Base-by-base conservation (phyloP, 2,888 invertebrate genomes). In the Clostera curtula region DNA sequence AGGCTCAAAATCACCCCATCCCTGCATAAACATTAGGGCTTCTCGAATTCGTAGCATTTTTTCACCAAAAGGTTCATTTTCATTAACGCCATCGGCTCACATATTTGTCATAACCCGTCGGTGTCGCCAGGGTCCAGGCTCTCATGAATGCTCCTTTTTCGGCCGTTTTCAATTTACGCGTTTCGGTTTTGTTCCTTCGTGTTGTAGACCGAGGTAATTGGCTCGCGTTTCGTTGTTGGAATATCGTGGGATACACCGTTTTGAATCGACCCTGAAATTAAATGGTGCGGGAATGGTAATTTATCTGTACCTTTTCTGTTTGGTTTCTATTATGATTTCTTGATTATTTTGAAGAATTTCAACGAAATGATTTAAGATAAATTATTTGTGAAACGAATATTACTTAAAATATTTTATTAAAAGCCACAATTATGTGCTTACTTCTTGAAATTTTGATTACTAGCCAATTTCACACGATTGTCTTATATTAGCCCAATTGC, bases 91-190 rank as follows among this genome's bases (percentile, higher is more conserved):
- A 73, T 75, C 70, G 69, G 70, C 72, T 80, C 77, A 80, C 83
- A 82, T 83, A 82, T 82, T 82, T 83, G 83, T 83, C 83, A 83
- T 82, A 82, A 79, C 83, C 67, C 61, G 67, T 64, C 67, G 63
- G 61, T 60, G 54, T 57, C 49, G 49, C 55, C 40, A 40, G 36
- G 30, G 37, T 22, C 36, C 34, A 47, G 51, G 46, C 49, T 56
- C 62, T 54, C 63, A 41, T 36, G 49, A 60, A 49, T 69, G 61
- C 51, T 76, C 65, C 63, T 74, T 80, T 82, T 82, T 75, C 58
- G 57, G 56, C 60, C 69, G 69, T 80, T 80, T 82, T 82, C 79
- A 79, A 82, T 80, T 77, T 74, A 54, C 60, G 60, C 66, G 74
- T 70, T 70, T 67, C 56, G 53, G 60, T 75, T 71, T 76, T 73